Evolutionary conservation across 2,797 vertebrate species (phyloP), one percentile per base, ranked within the genome.

Genomic region (Falco berigora): DNA sequence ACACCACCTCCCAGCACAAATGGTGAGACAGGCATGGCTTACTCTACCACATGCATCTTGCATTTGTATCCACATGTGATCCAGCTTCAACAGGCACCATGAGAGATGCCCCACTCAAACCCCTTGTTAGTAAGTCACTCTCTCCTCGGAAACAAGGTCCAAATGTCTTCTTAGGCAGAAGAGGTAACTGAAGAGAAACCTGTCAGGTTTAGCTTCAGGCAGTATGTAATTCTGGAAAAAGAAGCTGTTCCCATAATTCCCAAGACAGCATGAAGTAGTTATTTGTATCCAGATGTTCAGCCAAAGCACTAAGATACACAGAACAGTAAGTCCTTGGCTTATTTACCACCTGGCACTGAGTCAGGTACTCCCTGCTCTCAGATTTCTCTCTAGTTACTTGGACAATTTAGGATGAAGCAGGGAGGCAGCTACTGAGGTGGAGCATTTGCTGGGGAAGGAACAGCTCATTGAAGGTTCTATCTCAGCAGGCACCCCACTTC

Each of bases 221-320:
- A 82, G 6, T 82, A 59, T 25, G 36, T 42, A 73, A 49, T 83
- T 93, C 71, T 87, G 86, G 88, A 81, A 95, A 82, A 93, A 91
- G 55, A 44, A 90, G 40, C 64, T 91, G 44, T 93, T 89, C 63
- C 77, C 40, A 16, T 76, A 56, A 85, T 56, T 89, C 78, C 68
- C 75, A 64, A 86, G 75, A 53, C 67, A 93, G 77, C 52, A 27
- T 75, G 76, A 81, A 86, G 64, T 69, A 87, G 40, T 89, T 83
- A 78, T 1, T 94, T 84, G 58, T 36, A 93, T 92, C 86, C 92
- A 96, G 90, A 78, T 95, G 94, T 94, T 94, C 74, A 87, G 1
- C 25, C 80, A 89, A 94, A 95, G 68, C 58, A 66, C 32, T 55
- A 10, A 86, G 59, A 80, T 73, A 88, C 64, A 77, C 2, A 4